Conservation (phyloP, 2,797 vertebrate species). For the Lepidocolaptes lacrymiger region DNA sequence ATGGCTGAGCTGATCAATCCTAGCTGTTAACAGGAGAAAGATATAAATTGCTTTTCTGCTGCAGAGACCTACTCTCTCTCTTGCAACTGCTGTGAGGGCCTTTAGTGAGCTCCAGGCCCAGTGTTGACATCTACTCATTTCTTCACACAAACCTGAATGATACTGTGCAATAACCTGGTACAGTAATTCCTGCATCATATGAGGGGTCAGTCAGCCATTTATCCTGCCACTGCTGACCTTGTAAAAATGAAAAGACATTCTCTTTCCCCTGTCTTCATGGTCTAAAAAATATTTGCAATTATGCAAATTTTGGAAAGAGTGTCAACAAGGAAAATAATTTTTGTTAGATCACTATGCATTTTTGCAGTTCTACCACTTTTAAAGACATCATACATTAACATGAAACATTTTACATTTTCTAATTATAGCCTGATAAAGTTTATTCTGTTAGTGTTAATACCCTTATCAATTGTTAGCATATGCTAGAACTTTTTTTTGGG, state of each 20-base stretch:
- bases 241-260: neutral
- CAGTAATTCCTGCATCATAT: neutral
- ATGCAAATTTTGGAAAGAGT: neutral
- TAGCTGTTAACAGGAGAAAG: neutral
- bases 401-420: neutral
- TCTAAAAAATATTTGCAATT: neutral
- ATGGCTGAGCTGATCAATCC: neutral
- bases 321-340: neutral
- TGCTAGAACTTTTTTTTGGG: fast-evolving
- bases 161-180: too few relatives aligned
- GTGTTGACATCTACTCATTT: neutral
- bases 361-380: neutral
- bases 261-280: fast-evolving
- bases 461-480: neutral
- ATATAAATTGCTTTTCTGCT: neutral
- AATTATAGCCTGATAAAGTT: neutral
- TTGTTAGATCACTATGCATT: neutral
- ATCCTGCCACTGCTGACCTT: neutral
- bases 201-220: neutral
- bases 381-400: neutral
- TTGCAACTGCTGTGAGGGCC: neutral
- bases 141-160: neutral
- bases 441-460: neutral
- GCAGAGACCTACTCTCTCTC: neutral
- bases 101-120: neutral